Conservation (phyloP, 2,113 vertebrate genomes). For the Ochotona curzoniae region DNA sequence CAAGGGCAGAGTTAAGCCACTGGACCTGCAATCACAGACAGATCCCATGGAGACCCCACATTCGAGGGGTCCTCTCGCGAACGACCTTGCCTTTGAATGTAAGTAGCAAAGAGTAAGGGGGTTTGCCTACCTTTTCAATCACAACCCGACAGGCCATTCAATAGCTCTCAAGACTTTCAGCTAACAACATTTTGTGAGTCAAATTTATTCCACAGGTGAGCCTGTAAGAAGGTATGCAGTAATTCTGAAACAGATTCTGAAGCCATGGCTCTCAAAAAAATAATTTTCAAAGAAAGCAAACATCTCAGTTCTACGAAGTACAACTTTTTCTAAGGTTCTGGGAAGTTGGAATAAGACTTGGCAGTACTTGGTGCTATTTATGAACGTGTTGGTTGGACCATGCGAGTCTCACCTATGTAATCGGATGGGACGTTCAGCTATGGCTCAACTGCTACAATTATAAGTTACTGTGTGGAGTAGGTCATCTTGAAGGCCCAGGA, state of each 20-base stretch:
- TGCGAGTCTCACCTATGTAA: constrained; percentile 69
- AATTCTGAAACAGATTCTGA: constrained; percentile 35
- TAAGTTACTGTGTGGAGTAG: constrained; percentile 36
- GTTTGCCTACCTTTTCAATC: background rate
- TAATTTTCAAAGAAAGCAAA: constrained; percentile 76
- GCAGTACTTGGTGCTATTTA: constrained; percentile 66
- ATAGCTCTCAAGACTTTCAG: background rate
- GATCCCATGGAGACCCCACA: background rate
- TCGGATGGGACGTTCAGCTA: constrained; percentile 37
- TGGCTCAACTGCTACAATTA: background rate
- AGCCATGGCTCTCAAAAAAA: constrained; percentile 61
- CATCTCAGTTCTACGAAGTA: constrained; percentile 71
- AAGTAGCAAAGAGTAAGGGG: background rate
- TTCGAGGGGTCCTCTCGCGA: background rate
- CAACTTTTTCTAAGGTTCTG: constrained; percentile 64
- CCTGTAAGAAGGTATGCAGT: background rate
- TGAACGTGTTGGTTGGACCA: constrained; percentile 58
- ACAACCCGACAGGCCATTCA: background rate
- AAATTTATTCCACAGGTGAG: background rate
- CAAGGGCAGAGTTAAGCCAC: background rate
- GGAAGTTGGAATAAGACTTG: constrained; percentile 68
- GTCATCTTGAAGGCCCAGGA: constrained; percentile 2
- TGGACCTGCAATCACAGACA: background rate
- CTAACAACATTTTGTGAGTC: background rate
- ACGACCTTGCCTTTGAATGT: background rate